Percentiles rank a stretch among this genome's conserved stretches.
phyloP scores from a whole-genome alignment of 2,888 invertebrate species.

The Serrognathus titanus region DNA sequence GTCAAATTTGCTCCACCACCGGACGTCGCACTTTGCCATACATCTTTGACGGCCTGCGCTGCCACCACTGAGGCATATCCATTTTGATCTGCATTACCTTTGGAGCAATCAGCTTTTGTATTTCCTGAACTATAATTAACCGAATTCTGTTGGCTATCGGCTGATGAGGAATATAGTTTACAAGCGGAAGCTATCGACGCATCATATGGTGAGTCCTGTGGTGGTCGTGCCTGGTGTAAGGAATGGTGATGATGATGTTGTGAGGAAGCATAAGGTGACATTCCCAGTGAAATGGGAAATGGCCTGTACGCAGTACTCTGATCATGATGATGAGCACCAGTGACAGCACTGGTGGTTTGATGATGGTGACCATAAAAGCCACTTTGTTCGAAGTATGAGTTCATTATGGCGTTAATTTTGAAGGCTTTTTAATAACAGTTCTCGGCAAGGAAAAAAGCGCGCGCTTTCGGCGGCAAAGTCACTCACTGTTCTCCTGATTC shows the following conservation, averaged over 20 bases:
- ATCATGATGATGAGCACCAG: constrained; percentile 60
- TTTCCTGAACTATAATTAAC: constrained; percentile 54
- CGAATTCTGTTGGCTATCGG: constrained; percentile 58
- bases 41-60: constrained; percentile 61
- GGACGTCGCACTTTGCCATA: constrained; percentile 67
- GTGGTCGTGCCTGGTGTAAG: constrained; percentile 69
- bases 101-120: constrained; percentile 75
- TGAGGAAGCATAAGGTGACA: constrained; percentile 75
- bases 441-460: constrained; percentile 1
- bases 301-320: constrained; percentile 80
- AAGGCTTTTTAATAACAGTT: constrained; percentile 25
- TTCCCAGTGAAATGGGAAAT: constrained; percentile 80
- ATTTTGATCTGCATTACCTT: constrained; percentile 58
- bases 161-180: constrained; percentile 70
- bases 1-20: constrained; percentile 62
- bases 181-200: constrained; percentile 83
- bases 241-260: constrained; percentile 73
- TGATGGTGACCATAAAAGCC: constrained; percentile 93
- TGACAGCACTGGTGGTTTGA: constrained; percentile 66
- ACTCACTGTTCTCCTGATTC: constrained; percentile 10
- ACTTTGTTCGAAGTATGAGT: constrained; percentile 94
- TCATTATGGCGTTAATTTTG: constrained; percentile 59
- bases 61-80: constrained; percentile 68
- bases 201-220: constrained; percentile 89
- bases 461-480: constrained; percentile 4